Evolutionary conservation across 2,888 invertebrate genomes (phyloP).

Genomic region (Melikaiella ostensackeni): DNA sequence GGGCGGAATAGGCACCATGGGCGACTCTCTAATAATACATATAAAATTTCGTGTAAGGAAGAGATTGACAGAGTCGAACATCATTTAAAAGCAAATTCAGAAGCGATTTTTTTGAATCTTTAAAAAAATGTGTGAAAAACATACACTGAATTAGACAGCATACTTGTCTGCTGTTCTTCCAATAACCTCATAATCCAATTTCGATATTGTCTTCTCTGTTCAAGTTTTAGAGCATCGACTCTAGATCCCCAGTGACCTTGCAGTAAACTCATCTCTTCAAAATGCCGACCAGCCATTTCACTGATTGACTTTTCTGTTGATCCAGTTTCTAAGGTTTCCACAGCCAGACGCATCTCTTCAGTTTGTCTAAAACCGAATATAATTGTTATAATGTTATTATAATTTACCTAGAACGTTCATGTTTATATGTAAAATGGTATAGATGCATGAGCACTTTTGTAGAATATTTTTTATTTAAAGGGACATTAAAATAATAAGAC

Average conservation of each 20-base stretch:
- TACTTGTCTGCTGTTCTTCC: constrained; percentile 83
- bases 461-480: not conserved
- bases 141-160: constrained; percentile 79
- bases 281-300: constrained; percentile 88
- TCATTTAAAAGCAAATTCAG: not conserved
- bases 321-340: constrained; percentile 86
- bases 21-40: constrained; percentile 75
- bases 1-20: constrained; percentile 75
- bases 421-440: too few species aligned
- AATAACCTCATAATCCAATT: constrained; percentile 92
- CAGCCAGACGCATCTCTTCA: constrained; percentile 92
- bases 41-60: constrained; percentile 19
- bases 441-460: not conserved
- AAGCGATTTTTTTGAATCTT: not conserved
- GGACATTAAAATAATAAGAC: constrained; percentile 57
- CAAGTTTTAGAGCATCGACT: constrained; percentile 89
- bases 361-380: constrained; percentile 82
- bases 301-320: constrained; percentile 93
- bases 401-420: not conserved
- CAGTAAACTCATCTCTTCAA: constrained; percentile 89
- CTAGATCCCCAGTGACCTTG: constrained; percentile 92
- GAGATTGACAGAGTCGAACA: not conserved
- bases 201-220: constrained; percentile 91
- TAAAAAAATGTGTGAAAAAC: constrained; percentile 30
- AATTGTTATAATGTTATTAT: constrained; percentile 16